Percentiles rank a stretch among this genome's conserved stretches.
Evolutionary conservation across 2,113 vertebrate genomes (phyloP).

Genomic region (Uropsilus gracilis): DNA sequence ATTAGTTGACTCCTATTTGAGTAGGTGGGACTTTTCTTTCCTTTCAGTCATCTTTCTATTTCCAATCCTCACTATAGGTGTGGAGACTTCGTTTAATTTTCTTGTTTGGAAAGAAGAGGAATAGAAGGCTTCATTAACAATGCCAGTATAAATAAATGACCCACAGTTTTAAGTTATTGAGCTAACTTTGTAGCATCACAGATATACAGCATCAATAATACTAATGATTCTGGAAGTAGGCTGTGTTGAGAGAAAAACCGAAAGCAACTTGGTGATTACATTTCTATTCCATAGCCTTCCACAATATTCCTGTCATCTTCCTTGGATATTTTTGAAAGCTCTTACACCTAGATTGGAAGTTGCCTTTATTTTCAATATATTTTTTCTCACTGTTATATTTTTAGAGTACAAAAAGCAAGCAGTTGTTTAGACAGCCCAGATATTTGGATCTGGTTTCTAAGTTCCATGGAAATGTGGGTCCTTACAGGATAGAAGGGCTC

Average conservation of each 20-base stretch:
- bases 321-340: slow-evolving; percentile 24
- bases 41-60: neutral
- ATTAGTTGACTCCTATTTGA: slow-evolving; percentile 9
- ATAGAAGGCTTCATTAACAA: neutral
- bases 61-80: neutral
- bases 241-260: slow-evolving; percentile 43
- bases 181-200: neutral
- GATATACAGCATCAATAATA: neutral
- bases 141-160: neutral
- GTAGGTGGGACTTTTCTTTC: neutral
- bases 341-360: neutral
- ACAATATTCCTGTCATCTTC: neutral
- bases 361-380: neutral
- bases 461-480: neutral
- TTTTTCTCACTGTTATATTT: neutral
- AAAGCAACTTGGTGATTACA: neutral
- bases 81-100: neutral
- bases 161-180: slow-evolving; percentile 4
- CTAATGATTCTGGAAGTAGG: slow-evolving; percentile 27
- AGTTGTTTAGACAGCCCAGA: neutral
- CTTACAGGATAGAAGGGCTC: neutral
- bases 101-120: neutral
- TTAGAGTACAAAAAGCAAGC: neutral
- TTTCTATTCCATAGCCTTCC: slow-evolving; percentile 35
- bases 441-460: neutral